phyloP scores from a whole-genome alignment of 1,140 invertebrate species.

The Trichoplusia ni region DNA sequence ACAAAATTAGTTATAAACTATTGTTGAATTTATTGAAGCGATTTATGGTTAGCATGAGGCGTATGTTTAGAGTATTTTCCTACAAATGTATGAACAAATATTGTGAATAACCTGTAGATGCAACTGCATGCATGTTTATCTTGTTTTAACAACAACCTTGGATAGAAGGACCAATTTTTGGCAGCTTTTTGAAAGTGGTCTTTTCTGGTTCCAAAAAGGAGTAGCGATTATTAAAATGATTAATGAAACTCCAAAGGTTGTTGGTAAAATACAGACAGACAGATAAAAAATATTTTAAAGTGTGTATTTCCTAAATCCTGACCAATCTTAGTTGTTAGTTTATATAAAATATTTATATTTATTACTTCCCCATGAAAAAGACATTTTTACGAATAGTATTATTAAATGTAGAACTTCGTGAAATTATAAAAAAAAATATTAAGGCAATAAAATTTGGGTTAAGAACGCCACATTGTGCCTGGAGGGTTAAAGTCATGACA shows the following conservation, averaged over 20 bases:
- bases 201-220: not conserved
- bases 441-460: conserved; percentile 75
- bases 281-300: conserved; percentile 62
- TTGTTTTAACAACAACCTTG: conserved; percentile 12
- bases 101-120: conserved; percentile 25
- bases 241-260: not conserved
- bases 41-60: not conserved
- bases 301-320: conserved; percentile 76
- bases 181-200: not conserved
- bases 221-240: no score
- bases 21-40: conserved; percentile 28
- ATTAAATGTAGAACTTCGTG: conserved; percentile 77
- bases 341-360: conserved; percentile 77
- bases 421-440: conserved; percentile 48
- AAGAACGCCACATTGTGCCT: conserved; percentile 77
- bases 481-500: conserved; percentile 62
- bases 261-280: not conserved
- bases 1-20: conserved; percentile 30
- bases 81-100: conserved; percentile 34
- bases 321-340: conserved; percentile 77
- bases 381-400: conserved; percentile 82
- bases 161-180: not conserved
- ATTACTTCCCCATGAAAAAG: conserved; percentile 77
- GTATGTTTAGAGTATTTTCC: conserved; percentile 29
- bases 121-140: conserved; percentile 14